Evolutionary conservation across 2,888 invertebrate genomes (phyloP), one percentile per base, ranked within the genome.

Genomic region (Hydraecia micacea): DNA sequence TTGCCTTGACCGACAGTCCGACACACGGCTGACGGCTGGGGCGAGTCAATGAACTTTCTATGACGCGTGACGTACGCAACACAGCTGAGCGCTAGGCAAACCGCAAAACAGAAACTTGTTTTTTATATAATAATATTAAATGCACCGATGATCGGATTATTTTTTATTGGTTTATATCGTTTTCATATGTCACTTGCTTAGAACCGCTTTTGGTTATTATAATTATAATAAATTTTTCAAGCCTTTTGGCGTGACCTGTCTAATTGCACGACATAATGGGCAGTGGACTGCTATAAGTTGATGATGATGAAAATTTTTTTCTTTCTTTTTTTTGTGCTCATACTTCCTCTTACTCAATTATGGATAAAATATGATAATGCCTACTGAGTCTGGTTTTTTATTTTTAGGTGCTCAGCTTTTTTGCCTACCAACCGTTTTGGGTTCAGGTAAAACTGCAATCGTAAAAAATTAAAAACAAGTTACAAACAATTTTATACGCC

Each of bases 1-100:
- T 77, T 28, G 73, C 84, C 87, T 87, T 87, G 87, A 87, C 87
- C 87, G 81, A 87, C 77, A 84, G 78, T 79, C 79, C 71, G 73
- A 87, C 73, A 76, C 87, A 66, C 67, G 21, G 39, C 36, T 36
- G 25, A 28, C 55, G 58, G 65, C 63, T 55, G 9, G n/a, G 32
- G 25, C 28, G 81, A 58, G 87, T 88, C 86, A 88, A 84, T 79
- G 87, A 88, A 81, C 87, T 88, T 82, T 79, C 73, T 78, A 70
- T 72, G 78, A 81, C 84, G 72, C 42, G 36, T n/a, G 78, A 81
- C 84, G 72, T 49, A 46, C 68, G 36, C 67, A 25, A 32, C 11
- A 13, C 85, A 87, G 78, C 82, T 85, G 79, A 79, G 60, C 77
- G 62, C 60, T 74, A 73, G 18, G 25, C 49, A 55, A 55, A 55